Evolutionary conservation across 2,888 invertebrate species (phyloP).

Genomic region (Teinopalpus imperialis): DNA sequence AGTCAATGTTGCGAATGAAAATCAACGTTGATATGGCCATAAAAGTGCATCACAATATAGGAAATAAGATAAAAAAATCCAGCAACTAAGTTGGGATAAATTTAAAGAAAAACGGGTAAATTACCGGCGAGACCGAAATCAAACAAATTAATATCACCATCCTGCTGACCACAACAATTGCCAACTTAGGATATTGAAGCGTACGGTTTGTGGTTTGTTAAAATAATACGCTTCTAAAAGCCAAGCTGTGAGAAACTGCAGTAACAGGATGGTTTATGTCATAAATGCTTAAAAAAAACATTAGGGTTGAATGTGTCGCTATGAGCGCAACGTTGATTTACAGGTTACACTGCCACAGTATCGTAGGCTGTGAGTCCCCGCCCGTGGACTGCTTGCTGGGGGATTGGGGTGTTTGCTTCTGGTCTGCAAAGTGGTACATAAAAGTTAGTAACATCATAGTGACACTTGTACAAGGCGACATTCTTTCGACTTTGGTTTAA

Average conservation of each 20-base stretch:
- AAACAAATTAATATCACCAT: constrained; percentile 63
- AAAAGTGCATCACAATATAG: constrained; percentile 40
- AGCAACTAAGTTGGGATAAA: constrained; percentile 77
- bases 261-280: constrained; percentile 28
- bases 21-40: constrained; percentile 52
- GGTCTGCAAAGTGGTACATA: constrained; percentile 87
- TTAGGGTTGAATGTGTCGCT: constrained; percentile 24
- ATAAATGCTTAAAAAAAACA: constrained; percentile 24
- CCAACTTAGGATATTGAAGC: constrained; percentile 34
- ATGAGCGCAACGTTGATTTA: constrained; percentile 71
- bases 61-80: constrained; percentile 54
- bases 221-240: constrained; percentile 38
- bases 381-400: constrained; percentile 88
- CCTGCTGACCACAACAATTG: constrained; percentile 48
- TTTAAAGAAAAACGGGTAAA: constrained; percentile 58
- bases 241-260: constrained; percentile 28
- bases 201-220: constrained; percentile 15
- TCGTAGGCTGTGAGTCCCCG: constrained; percentile 98
- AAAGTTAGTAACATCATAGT: too few species aligned
- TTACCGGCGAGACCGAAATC: constrained; percentile 36
- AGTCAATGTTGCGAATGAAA: constrained; percentile 34
- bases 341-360: constrained; percentile 99
- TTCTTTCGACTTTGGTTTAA: too few species aligned
- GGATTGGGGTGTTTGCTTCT: constrained; percentile 90
- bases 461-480: too few species aligned